Base-by-base conservation (phyloP, 2,797 vertebrate genomes). In the Coregonus suidteri region DNA sequence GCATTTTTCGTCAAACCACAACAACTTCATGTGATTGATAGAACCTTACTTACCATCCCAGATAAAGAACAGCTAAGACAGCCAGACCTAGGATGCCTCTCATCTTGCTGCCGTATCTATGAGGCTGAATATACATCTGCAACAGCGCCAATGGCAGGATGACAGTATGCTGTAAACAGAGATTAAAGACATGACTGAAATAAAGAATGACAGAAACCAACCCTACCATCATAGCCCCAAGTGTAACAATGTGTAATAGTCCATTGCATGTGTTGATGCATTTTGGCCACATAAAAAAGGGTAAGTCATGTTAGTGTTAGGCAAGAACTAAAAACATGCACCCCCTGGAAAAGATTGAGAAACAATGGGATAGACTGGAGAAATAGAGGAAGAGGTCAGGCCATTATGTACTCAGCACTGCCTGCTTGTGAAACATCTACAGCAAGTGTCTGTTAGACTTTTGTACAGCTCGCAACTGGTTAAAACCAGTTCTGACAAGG, bases 91-190 rank as follows among this genome's bases (percentile, higher is more conserved):
- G 65, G 56, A 90, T 76, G 20, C 87, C 84, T 70, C 73, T 88
- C 34, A 25, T 67, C 30, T 82, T 88, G 67, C 71, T 77, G 20
- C 87, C 82, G 77, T 87, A 87, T 53, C 76, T 84, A 66, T 79
- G 85, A 76, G 85, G 76, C 80, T 84, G 85, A 34, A 92, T 77
- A 20, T 74, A 77, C 56, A 91, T 83, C 79, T 93, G 90, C 41
- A 88, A 74, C 68, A 91, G 79, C 16, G 93, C 81, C 75, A 92
- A 77, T 1, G 90, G 89, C 78, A 94, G 62, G 71, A 90, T 74
- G 18, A 82, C 64, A 0, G 90, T 90, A 82, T 92, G 91, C 91
- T 92, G 82, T 3, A 31, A 70, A 56, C 13, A 56, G 52, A 53
- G 31, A 65, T 13, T 65, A 68, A 6, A 41, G 14, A 37, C n/a